Base-by-base conservation (phyloP, 2,888 invertebrate species). In the Drosophila koepferae region DNA sequence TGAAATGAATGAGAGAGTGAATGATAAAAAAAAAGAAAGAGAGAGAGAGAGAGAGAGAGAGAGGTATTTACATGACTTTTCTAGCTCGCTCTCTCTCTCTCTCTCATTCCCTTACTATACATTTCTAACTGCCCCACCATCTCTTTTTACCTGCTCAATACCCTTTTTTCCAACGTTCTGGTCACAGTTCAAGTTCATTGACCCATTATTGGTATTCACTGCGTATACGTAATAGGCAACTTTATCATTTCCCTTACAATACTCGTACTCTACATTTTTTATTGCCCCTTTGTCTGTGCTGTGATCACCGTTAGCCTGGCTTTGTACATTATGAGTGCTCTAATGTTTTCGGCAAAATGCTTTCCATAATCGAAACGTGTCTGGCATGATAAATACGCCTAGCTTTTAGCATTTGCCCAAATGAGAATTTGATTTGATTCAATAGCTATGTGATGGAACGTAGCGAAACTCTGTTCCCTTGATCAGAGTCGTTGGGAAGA, bases 341-440 rank as follows among this genome's bases (percentile, higher is more conserved):
- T 59, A 65, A 71, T 61, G 62, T 55, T 58, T 73, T 56, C 60
- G 51, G 38, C 77, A 67, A 80, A 82, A 81, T 86, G 75, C 28
- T 85, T 82, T 77, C 75, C 82, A 90, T 90, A 90, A 82, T 91
- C 71, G 77, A 78, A 77, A 84, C 90, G 91, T 90, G 90, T 36
- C 59, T 34, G 20, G 76, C 67, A 78, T 90, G 3, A 58, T 10
- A 51, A 53, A 10, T 14, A 34, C 34, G 6, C 2, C 20, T 9
- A 16, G n/a, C 8, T 20, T 34, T 41, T 58, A 41, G 23, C 23
- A 48, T 20, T 16, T 64, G 55, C 23, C 16, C 10, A 16, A 49
- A 28, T 38, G 59, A 23, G 61, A 49, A 44, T 28, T 36, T 28
- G 20, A 28, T 56, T 3, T 41, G 48, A 43, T 54, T 8, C 8